Evolutionary conservation across 2,113 vertebrate genomes (phyloP), one percentile per base, ranked within the genome.

Genomic region (Apodemus sylvaticus): DNA sequence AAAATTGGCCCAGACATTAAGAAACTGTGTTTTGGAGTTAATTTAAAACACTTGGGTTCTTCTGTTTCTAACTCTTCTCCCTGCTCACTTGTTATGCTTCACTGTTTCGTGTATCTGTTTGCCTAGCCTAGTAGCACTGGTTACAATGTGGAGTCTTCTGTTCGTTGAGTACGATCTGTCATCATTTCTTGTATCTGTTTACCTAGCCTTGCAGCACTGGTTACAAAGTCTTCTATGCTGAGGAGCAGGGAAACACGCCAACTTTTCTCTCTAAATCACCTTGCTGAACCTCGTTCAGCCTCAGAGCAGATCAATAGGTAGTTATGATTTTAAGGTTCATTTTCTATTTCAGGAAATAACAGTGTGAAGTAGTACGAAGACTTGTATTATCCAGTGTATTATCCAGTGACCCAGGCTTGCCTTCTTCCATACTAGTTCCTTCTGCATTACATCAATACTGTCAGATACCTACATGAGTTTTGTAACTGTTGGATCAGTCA

Each of bases 1-100:
- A 94, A 96, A 96, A 92, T 93, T 94, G 96, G 83, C 79, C 86
- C 90, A 81, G 64, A 90, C 29, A 87, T 94, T 85, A 92, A 96
- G 95, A 93, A 97, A 95, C n/a, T 91, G 82, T 5, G 74, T 90
- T 96, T 93, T 68, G 71, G 51, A 96, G 96, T 78, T 97, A 96
- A 97, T 91, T 86, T 85, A 88, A 98, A 98, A 95, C 94, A 97
- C 26, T 3, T 58, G 62, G 51, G 70, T 76, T 79, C 55, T 17
- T 60, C 60, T 73, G 45, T 71, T 94, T 88, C 89, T 89, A 55
- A 81, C 51, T 83, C 90, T 82, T 86, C 85, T 76, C 55, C 91
- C n/a, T 94, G 86, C 64, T 36, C 42, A 55, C 42, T 93, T 87
- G 60, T n/a, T 29, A n/a, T n/a, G n/a, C n/a, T n/a, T n/a, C n/a